These are phyloP conservation scores for Luehdorfia chinensis DNA, from an alignment of 1,140 invertebrate species.

Conservation along the genomic window DNA sequence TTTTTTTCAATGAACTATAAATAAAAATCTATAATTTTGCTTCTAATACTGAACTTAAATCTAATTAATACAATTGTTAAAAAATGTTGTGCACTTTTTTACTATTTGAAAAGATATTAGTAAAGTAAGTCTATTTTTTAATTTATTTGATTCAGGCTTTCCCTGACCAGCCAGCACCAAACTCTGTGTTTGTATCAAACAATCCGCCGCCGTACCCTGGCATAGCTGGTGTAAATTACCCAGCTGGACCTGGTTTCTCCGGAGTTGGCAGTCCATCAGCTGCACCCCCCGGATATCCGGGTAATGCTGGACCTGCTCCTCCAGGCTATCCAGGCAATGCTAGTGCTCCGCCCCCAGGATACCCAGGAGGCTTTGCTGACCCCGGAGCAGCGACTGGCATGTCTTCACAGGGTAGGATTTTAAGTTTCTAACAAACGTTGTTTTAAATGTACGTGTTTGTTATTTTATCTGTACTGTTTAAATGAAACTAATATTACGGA, in stretches of 20 bases:
- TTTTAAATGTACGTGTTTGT: no score
- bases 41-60: no score
- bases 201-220: conserved; percentile 97
- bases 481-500: no score
- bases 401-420: conserved; percentile 43
- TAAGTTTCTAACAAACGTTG: no score
- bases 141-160: conserved; percentile 80
- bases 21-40: no score
- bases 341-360: conserved; percentile 32
- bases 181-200: conserved; percentile 93
- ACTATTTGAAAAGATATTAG: no score
- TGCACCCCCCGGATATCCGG: conserved; percentile 24
- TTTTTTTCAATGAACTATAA: no score
- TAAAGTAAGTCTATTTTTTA: no score
- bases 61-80: no score
- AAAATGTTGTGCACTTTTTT: no score
- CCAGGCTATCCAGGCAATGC: conserved; percentile 31
- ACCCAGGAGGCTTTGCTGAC: conserved; percentile 46
- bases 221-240: conserved; percentile 76
- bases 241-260: conserved; percentile 52
- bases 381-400: conserved; percentile 38
- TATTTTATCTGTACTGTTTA: no score
- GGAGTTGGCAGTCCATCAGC: conserved; percentile 31
- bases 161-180: conserved; percentile 83
- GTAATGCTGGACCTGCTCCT: conserved; percentile 18